Percentiles rank a stretch among this genome's conserved stretches.
These are phyloP conservation scores for Ennomos quercinarius DNA, from an alignment of 2,888 invertebrate species.

Conservation along the genomic window DNA sequence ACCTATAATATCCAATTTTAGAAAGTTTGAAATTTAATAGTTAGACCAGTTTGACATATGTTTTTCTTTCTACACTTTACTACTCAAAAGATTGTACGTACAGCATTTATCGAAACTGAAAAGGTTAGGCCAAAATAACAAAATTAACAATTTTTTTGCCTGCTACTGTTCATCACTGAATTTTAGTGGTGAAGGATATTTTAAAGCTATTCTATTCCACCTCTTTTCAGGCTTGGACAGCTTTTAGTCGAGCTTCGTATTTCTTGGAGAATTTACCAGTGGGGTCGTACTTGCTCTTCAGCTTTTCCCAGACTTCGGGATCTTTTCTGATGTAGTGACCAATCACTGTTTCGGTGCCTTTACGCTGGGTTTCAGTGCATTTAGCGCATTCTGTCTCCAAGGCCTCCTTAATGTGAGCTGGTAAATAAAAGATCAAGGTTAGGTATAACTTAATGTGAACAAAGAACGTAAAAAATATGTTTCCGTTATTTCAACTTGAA, in stretches of 20 bases:
- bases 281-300: slow-evolving; percentile 66
- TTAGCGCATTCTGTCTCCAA: slow-evolving; percentile 52
- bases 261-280: slow-evolving; percentile 49
- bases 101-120: too few relatives aligned
- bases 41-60: too few relatives aligned
- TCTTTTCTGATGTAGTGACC: slow-evolving; percentile 61
- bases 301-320: slow-evolving; percentile 53
- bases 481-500: too few relatives aligned
- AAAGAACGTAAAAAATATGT: not conserved
- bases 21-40: too few relatives aligned
- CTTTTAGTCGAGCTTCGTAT: slow-evolving; percentile 53
- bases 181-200: too few relatives aligned
- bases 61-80: too few relatives aligned
- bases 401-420: slow-evolving; percentile 61
- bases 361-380: slow-evolving; percentile 46
- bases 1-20: too few relatives aligned
- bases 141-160: too few relatives aligned
- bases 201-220: not conserved
- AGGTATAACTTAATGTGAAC: not conserved
- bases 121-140: too few relatives aligned
- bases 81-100: too few relatives aligned
- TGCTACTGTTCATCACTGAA: too few relatives aligned
- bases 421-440: slow-evolving; percentile 9
- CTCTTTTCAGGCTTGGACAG: not conserved
- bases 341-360: slow-evolving; percentile 56